Evolutionary conservation across 2,888 invertebrate species (phyloP).

Genomic region (Andrena flavipes): DNA sequence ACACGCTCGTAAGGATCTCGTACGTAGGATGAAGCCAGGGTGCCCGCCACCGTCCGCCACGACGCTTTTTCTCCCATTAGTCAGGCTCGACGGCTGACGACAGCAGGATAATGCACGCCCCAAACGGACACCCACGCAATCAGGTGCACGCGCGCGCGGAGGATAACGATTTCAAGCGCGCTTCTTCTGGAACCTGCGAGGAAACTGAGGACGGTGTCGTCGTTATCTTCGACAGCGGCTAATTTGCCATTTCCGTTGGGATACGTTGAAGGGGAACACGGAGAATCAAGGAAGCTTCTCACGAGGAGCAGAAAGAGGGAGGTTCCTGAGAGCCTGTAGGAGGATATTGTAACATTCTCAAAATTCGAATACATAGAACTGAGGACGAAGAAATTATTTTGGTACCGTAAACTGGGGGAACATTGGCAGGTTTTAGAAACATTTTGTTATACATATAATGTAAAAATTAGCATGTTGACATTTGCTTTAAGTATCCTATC

Average conservation of each 20-base stretch:
- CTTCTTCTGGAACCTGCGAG: constrained; percentile 24
- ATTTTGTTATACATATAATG: too few relatives aligned
- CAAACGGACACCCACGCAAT: constrained; percentile 59
- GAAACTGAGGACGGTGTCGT: constrained; percentile 27
- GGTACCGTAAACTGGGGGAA: too few relatives aligned
- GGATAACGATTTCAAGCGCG: constrained; percentile 59
- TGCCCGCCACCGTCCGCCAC: constrained; percentile 43
- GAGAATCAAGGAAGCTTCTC: constrained; percentile 6
- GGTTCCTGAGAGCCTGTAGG: too few relatives aligned
- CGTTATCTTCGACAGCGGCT: constrained; percentile 45
- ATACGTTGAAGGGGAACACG: background rate
- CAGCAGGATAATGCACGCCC: constrained; percentile 64
- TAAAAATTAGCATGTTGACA: too few relatives aligned
- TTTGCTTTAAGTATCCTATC: too few relatives aligned
- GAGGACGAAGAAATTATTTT: too few relatives aligned
- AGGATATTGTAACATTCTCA: too few relatives aligned
- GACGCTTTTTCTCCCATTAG: constrained; percentile 64
- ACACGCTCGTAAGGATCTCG: constrained; percentile 46
- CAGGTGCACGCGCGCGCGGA: constrained; percentile 7
- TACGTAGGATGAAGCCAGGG: constrained; percentile 58
- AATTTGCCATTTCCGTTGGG: constrained; percentile 33
- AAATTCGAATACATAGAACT: too few relatives aligned
- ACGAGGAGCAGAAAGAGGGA: too few relatives aligned
- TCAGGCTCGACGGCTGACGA: constrained; percentile 60
- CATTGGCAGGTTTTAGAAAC: too few relatives aligned